Percentiles rank a stretch among this genome's conserved stretches.
phyloP scores from a whole-genome alignment of 2,888 invertebrate genomes.

The Cylindroiulus punctatus region DNA sequence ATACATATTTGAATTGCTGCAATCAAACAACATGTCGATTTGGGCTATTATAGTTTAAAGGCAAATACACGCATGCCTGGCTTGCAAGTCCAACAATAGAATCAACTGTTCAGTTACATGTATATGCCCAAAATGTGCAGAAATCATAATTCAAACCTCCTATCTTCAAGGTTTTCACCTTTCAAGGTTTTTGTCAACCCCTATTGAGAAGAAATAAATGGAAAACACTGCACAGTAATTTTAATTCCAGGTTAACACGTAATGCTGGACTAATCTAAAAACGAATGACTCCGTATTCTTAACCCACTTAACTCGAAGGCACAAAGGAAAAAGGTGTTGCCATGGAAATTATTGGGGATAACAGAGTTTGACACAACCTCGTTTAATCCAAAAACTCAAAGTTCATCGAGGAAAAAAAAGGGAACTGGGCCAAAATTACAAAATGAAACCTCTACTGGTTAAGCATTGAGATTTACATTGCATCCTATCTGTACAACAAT shows the following conservation, averaged over 20 bases:
- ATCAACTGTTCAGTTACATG: too few relatives aligned
- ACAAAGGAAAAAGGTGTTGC: conserved; percentile 25
- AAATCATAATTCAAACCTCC: too few relatives aligned
- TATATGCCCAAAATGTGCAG: too few relatives aligned
- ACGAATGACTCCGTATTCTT: conserved; percentile 29
- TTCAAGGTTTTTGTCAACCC: not conserved
- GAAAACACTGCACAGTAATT: not conserved
- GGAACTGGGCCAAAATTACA: conserved; percentile 35
- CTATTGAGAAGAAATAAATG: not conserved
- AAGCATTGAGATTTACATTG: not conserved
- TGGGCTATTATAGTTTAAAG: too few relatives aligned
- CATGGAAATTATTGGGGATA: conserved; percentile 38
- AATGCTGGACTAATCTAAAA: conserved; percentile 33
- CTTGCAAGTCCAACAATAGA: too few relatives aligned
- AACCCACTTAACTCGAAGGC: conserved; percentile 26
- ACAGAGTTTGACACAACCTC: conserved; percentile 34
- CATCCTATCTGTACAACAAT: not conserved
- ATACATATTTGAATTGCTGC: too few relatives aligned
- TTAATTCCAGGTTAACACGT: conserved; percentile 28
- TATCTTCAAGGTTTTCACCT: not conserved
- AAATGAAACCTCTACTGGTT: not conserved
- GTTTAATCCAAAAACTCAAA: conserved; percentile 34
- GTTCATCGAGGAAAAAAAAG: conserved; percentile 20
- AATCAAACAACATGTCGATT: too few relatives aligned
- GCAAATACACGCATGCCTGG: too few relatives aligned